These are phyloP conservation scores for Nomada fabriciana DNA, from an alignment of 2,888 invertebrate genomes.

Conservation along the genomic window DNA sequence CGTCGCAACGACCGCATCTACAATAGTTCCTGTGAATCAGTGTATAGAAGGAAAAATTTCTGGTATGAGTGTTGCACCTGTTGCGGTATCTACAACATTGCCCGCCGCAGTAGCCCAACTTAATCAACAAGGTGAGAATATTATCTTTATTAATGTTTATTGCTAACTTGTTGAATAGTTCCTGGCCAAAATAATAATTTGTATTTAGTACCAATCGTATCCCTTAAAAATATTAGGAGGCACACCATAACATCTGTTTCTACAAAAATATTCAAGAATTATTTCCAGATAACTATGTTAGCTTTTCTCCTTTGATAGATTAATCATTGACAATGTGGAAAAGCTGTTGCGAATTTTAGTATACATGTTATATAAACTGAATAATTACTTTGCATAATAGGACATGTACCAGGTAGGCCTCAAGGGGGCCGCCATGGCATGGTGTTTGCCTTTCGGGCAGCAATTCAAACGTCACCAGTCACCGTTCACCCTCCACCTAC, in stretches of 20 bases:
- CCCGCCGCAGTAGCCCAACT: constrained; percentile 88
- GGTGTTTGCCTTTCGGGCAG: constrained; percentile 87
- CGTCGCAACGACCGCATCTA: constrained; percentile 55
- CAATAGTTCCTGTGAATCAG: constrained; percentile 74
- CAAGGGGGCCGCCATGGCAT: constrained; percentile 88
- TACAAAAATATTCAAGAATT: neutral
- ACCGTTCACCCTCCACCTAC: constrained; percentile 83
- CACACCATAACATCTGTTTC: constrained; percentile 20
- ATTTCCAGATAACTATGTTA: neutral
- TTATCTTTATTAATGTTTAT: neutral
- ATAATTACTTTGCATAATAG: constrained; percentile 83
- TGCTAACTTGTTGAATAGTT: constrained; percentile 6
- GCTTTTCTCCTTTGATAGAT: constrained; percentile 11
- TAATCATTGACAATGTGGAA: constrained; percentile 5
- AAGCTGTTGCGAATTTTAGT: constrained; percentile 19
- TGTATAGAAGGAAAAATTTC: constrained; percentile 87
- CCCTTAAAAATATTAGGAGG: constrained; percentile 26
- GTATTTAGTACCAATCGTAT: constrained; percentile 15
- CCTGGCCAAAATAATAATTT: constrained; percentile 11
- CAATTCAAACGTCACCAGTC: constrained; percentile 82
- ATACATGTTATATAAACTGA: constrained; percentile 54
- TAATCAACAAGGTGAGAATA: constrained; percentile 86
- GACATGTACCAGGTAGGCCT: constrained; percentile 88
- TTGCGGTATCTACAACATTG: constrained; percentile 87
- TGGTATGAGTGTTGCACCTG: constrained; percentile 86